Evolutionary conservation across 2,888 invertebrate genomes (phyloP), one percentile per base, ranked within the genome.

Genomic region (Eupithecia tripunctaria): DNA sequence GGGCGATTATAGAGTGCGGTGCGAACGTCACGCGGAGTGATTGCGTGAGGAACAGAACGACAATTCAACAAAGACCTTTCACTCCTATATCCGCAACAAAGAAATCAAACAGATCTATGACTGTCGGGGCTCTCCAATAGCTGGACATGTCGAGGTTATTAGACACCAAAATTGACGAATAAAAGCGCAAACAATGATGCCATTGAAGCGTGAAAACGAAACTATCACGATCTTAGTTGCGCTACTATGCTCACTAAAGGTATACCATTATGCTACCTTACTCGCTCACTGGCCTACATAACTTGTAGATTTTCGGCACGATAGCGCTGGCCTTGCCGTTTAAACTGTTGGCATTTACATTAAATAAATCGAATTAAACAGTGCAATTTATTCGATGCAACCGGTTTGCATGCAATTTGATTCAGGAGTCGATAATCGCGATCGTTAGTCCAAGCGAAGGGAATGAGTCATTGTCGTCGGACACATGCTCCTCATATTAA

Each of bases 131-230:
- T 87, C 88, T 82, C 80, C 78, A 80, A 78, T 78, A 84, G 81
- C 84, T 88, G 89, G 90, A 83, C 85, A 80, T 82, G 78, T 82
- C 78, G 73, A 82, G 79, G 80, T 83, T 82, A 86, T 88, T 86
- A 86, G 81, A 83, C 85, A 86, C 86, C 85, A 80, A 84, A 89
- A 88, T 87, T 85, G 86, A 84, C 87, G 84, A 89, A 89, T 86
- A 86, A 89, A 86, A 85, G 85, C 83, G 85, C 85, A 83, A 86
- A 86, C 88, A 89, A 86, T 87, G 82, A 85, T 87, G 82, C 85
- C 88, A 88, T 87, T 89, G 87, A 87, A 86, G 89, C 93, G 91
- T 91, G 89, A 93, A 93, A 92, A 91, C 85, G 88, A 90, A 91
- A 91, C 91, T 92, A 92, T 91, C 91, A 88, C 87, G 89, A 88